These are phyloP conservation scores for Sebastes fasciatus DNA, from an alignment of 2,113 vertebrate genomes.

Conservation along the genomic window DNA sequence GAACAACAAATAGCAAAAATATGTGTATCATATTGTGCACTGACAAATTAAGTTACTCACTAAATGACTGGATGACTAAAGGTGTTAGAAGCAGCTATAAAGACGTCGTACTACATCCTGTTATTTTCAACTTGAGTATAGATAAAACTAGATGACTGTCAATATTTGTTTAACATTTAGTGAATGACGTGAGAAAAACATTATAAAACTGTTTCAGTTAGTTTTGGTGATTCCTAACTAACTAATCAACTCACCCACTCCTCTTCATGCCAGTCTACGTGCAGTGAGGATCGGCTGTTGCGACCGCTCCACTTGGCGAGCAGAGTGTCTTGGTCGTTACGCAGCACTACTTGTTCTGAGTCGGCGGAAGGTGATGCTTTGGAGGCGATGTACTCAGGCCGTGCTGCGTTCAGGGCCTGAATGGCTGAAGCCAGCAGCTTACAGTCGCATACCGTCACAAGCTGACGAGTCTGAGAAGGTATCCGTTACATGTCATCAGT, in stretches of 20 bases:
- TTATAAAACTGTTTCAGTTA: neutral
- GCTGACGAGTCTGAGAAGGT: conserved; percentile 90
- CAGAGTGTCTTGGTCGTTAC: conserved; percentile 97
- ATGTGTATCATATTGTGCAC: neutral
- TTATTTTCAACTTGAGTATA: neutral
- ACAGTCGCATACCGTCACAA: conserved; percentile 96
- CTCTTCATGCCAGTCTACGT: conserved; percentile 95
- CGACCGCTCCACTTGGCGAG: conserved; percentile 94
- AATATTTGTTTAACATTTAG: too few species aligned
- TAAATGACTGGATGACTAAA: neutral
- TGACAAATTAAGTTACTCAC: neutral
- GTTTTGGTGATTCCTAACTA: neutral
- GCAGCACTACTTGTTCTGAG: conserved; percentile 94
- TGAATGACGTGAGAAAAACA: neutral
- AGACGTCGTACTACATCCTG: neutral
- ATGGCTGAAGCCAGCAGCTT: conserved; percentile 95
- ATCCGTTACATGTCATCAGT: neutral
- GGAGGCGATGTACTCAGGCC: conserved; percentile 97
- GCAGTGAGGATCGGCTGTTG: conserved; percentile 92
- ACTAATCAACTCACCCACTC: conserved; percentile 89
- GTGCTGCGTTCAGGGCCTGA: conserved; percentile 93
- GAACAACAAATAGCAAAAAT: neutral
- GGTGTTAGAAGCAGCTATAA: neutral
- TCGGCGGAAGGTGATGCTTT: conserved; percentile 94
- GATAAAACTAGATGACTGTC: too few species aligned